These are phyloP conservation scores for Vireo griseus DNA, from an alignment of 2,797 vertebrate genomes.

Conservation along the genomic window DNA sequence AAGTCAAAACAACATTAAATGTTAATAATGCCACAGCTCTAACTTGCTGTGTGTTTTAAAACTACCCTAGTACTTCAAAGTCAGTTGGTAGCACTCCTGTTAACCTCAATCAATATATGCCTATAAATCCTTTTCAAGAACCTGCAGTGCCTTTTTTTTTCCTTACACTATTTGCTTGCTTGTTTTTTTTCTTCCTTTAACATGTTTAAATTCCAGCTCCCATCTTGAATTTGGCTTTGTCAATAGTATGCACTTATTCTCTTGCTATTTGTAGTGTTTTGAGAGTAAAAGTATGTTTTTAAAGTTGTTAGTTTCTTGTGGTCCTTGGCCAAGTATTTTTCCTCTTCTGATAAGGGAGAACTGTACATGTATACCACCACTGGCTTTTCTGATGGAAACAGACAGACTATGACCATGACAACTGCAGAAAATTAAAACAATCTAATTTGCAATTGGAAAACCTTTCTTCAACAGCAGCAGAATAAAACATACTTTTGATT, in stretches of 20 bases:
- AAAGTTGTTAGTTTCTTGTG: not conserved
- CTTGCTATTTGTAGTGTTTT: not conserved
- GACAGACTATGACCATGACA: conserved; percentile 74
- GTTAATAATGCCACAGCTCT: not conserved
- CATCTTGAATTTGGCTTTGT: not conserved
- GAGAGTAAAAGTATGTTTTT: not conserved
- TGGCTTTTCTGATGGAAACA: conserved; percentile 68
- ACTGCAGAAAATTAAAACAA: conserved; percentile 65
- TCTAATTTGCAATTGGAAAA: conserved; percentile 50
- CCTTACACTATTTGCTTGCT: not conserved
- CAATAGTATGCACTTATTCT: not conserved
- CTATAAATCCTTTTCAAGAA: not conserved
- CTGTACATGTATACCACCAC: conserved; percentile 49
- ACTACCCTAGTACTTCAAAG: not conserved
- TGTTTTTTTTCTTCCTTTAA: not conserved
- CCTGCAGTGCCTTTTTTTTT: not conserved
- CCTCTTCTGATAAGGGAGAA: not conserved
- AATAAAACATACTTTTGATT: conserved; percentile 33
- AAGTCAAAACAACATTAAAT: conserved; percentile 14
- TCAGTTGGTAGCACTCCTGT: not conserved
- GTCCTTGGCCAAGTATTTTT: not conserved
- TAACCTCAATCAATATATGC: not conserved
- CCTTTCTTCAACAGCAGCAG: conserved; percentile 37
- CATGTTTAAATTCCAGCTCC: not conserved
- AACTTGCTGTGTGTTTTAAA: not conserved